Percentiles rank a stretch among this genome's conserved stretches.
phyloP scores from a whole-genome alignment of 2,888 invertebrate species.

The Apamea sordens region DNA sequence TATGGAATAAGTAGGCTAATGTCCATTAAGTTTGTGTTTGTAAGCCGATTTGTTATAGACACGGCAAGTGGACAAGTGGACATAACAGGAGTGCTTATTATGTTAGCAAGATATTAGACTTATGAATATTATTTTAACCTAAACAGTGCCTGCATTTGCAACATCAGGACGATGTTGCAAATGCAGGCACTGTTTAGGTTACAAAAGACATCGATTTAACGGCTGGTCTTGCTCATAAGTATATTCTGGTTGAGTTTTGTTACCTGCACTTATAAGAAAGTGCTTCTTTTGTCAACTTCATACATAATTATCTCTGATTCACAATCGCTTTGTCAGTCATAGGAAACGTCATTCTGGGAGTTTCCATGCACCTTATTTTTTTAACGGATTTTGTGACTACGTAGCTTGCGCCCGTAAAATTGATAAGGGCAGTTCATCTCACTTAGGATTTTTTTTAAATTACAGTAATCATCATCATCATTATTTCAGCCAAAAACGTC shows the following conservation, averaged over 20 bases:
- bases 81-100: neutral
- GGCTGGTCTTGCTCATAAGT: neutral
- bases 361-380: neutral
- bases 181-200: neutral
- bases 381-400: neutral
- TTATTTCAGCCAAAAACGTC: too few relatives aligned
- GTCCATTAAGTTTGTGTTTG: neutral
- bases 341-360: neutral
- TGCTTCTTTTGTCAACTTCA: neutral
- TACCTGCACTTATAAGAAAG: neutral
- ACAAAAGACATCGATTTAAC: neutral
- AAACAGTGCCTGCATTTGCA: too few relatives aligned
- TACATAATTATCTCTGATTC: neutral
- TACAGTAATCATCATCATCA: too few relatives aligned
- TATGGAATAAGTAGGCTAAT: neutral
- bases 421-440: neutral
- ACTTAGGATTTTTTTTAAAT: neutral
- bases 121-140: conserved; percentile 24
- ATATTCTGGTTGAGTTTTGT: neutral
- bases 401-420: neutral
- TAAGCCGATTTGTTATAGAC: conserved; percentile 15
- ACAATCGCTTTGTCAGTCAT: neutral
- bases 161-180: neutral
- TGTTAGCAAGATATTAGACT: neutral
- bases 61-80: neutral